Base-by-base conservation (phyloP, 2,113 vertebrate genomes). In the Tyto alba region DNA sequence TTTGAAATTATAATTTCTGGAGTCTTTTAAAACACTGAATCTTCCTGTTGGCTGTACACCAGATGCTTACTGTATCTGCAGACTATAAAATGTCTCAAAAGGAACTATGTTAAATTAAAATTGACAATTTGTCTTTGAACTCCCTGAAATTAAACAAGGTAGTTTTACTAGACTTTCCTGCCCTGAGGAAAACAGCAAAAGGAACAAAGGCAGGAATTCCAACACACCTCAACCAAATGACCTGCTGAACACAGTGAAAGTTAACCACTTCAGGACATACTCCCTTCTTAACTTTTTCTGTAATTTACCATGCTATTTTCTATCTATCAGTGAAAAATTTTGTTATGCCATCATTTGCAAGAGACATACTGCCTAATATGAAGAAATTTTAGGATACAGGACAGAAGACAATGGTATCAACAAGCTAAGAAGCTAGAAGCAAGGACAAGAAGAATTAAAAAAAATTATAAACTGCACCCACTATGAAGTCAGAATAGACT, bases 121-220 rank as follows among this genome's bases (percentile, higher is more conserved):
- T 88, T 95, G 86, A 96, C 94, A 97, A 95, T 96, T 92, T 97
- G 93, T 97, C 97, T 98, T 97, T 97, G 97, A 98, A 97, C 84
- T 96, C 83, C 90, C 29, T 75, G 71, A 89, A 96, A 97, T 97
- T 95, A 97, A 97, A 96, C 71, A 97, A 94, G 91, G 56, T 53
- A 92, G 83, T 97, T 98, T 97, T 97, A 97, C 55, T 97, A 97
- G 94, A 97, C 92, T 97, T 97, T 97, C 95, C 94, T 98, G 95
- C 93, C 96, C 97, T 45, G 85, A 85, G 93, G 94, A 97, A 98
- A 98, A 96, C 7, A 83, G 66, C 69, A 86, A 95, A 95, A 98
- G 89, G 86, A 97, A 97, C 85, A 98, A 98, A 97, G 91, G 88
- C 81, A 98, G 59, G 78, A 95, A 98, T 97, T 97, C 96, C 92